Evolutionary conservation across 2,888 invertebrate genomes (phyloP).

Genomic region (Eristalis tenax): DNA sequence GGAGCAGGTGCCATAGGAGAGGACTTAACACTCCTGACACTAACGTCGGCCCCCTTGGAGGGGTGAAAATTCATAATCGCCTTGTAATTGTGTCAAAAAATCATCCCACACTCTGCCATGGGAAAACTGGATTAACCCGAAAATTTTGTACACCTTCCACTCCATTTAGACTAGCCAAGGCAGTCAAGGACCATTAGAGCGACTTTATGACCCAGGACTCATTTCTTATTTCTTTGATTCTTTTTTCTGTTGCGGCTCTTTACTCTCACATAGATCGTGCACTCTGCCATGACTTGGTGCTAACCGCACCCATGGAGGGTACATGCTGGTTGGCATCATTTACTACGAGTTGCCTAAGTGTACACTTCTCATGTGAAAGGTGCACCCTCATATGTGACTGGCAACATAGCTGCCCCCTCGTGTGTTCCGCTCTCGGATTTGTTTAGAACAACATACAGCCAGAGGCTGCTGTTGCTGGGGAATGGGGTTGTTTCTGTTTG

Average conservation of each 20-base stretch:
- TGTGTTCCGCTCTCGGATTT: conserved; percentile 3
- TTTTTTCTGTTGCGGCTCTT: too few relatives aligned
- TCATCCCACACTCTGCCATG: neutral
- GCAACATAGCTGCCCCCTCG: neutral
- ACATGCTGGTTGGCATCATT: neutral
- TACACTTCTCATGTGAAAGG: neutral
- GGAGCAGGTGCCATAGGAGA: neutral
- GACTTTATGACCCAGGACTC: conserved; percentile 9
- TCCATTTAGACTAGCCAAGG: neutral
- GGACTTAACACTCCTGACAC: neutral
- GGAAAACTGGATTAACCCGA: neutral
- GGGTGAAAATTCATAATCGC: conserved; percentile 8
- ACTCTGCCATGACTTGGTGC: neutral
- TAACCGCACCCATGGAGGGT: neutral
- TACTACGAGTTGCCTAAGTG: neutral
- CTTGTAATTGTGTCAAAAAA: conserved; percentile 22
- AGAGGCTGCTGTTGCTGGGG: neutral
- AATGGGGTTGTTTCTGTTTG: neutral
- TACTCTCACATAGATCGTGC: neutral
- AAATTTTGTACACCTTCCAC: neutral
- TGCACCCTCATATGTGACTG: neutral
- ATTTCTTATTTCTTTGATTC: neutral
- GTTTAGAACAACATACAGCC: neutral
- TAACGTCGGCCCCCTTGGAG: neutral
- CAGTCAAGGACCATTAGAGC: conserved; percentile 18